Base-by-base conservation (phyloP, 2,888 invertebrate genomes). In the Dexiosoma caninum region DNA sequence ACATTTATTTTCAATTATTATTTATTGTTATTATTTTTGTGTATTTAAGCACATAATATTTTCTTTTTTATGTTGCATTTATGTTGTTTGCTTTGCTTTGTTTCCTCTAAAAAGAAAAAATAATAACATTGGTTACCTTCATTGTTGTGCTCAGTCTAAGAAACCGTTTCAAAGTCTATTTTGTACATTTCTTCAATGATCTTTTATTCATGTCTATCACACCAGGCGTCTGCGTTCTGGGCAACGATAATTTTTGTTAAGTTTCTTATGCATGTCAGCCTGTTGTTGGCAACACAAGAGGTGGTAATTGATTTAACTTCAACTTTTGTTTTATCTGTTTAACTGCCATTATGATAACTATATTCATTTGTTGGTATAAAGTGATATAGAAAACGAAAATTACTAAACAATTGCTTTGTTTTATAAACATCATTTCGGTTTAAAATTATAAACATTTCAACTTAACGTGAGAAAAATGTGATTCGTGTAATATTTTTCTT, bases 221-320 rank as follows among this genome's bases (percentile, higher is more conserved):
- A 35, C 35, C 35, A 35, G 35, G 35, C 35, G 35, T 35, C 35
- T 35, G 35, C 12, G 8, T 35, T 35, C 35, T 35, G 35, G 35
- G 12, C 35, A 35, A 4, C 12, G 35, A 35, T 3, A 3, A 35
- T 12, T 12, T 10, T 12, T 35, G 35, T 35, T 12, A 35, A 12
- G 44, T 44, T 10, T 62, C 32, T 12, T 44, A 30, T 30, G 40
- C 59, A 42, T 27, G 59, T n/a, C 23, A 59, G 23, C 7, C n/a
- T 35, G 9, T 10, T 46, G 62, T 35, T 49, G 32, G 37, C 49
- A 64, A 49, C n/a, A n/a, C 42, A 12, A 42, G 49, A 64, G 64
- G 49, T 64, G 64, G 64, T 64, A 64, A 64, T 62, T 62, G 62
- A 46, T 62, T 62, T 62, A 62, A 62, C 49, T 64, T 49, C 21